A percentile compares a stretch with the other conserved stretches of the same genome.
Conservation (phyloP, 2,113 vertebrate species). For the Mastomys natalensis region DNA sequence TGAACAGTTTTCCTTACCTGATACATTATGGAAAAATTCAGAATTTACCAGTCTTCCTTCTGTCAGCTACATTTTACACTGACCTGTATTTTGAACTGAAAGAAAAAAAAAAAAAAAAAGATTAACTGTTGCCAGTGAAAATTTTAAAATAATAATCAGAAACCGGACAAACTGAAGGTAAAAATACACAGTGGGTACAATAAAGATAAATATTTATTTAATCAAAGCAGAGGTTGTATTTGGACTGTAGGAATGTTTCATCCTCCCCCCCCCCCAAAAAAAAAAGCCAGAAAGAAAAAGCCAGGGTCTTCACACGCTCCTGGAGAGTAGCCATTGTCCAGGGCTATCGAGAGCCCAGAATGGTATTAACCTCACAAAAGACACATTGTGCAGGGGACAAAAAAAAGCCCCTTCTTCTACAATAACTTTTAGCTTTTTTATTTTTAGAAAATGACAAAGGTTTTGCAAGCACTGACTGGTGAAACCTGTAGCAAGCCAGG, state of each 20-base stretch:
- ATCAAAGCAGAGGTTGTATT: constrained; percentile 87
- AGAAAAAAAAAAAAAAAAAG: constrained; percentile 76
- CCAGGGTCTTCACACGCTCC: constrained; percentile 88
- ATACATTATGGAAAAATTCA: constrained; percentile 84
- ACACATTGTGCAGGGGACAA: constrained; percentile 88
- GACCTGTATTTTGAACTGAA: constrained; percentile 91
- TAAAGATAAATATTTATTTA: constrained; percentile 88
- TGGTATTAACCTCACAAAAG: constrained; percentile 91
- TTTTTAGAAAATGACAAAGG: constrained; percentile 91
- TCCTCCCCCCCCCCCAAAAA: constrained; percentile 45
- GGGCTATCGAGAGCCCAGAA: constrained; percentile 89
- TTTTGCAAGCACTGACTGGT: constrained; percentile 88
- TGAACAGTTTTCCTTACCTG: constrained; percentile 82
- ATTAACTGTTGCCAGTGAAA: constrained; percentile 84
- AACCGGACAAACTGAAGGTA: constrained; percentile 83
- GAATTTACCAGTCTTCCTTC: constrained; percentile 81
- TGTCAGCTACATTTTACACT: constrained; percentile 87
- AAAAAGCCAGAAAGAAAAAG: constrained; percentile 86
- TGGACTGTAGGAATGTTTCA: constrained; percentile 89
- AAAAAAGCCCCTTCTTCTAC: constrained; percentile 90
- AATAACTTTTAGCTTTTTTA: constrained; percentile 92
- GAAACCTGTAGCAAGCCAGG: constrained; percentile 87
- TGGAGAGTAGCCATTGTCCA: constrained; percentile 88
- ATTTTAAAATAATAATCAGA: constrained; percentile 86
- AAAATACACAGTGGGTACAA: constrained; percentile 85